Conservation (phyloP, 2,113 vertebrate genomes). For the Podocnemis expansa region DNA sequence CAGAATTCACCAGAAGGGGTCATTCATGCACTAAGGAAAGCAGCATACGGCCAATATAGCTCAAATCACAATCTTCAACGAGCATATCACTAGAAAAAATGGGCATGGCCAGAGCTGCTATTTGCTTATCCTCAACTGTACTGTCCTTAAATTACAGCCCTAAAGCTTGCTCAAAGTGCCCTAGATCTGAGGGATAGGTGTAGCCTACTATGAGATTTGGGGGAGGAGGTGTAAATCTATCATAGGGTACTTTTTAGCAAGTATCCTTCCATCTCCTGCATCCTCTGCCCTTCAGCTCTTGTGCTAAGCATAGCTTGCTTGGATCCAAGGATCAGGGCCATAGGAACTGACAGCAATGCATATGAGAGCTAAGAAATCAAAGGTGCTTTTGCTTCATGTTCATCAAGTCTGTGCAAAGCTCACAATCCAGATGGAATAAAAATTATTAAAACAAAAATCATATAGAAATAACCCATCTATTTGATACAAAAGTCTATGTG, state of each 20-base stretch:
- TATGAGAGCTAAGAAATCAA: neutral
- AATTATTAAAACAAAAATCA: neutral
- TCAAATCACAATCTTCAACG: too few relatives aligned
- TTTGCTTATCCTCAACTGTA: neutral
- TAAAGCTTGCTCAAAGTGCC: neutral
- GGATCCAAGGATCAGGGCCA: neutral
- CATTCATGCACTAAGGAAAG: too few relatives aligned
- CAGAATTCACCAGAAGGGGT: too few relatives aligned
- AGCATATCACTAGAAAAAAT: too few relatives aligned
- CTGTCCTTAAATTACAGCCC: too few relatives aligned
- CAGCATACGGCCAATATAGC: too few relatives aligned
- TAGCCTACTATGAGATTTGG: neutral
- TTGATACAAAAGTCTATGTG: neutral
- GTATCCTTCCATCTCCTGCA: fast-evolving
- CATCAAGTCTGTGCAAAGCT: neutral
- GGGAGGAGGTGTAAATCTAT: neutral
- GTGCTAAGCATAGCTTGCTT: neutral
- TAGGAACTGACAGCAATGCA: neutral
- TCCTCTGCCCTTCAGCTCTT: neutral
- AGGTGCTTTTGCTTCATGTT: neutral
- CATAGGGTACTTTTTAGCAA: neutral
- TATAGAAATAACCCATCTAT: neutral
- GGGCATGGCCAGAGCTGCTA: neutral
- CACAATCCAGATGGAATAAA: neutral
- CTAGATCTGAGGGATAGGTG: neutral